Base-by-base conservation (phyloP, 2,888 invertebrate species). In the Saturnia japonica region DNA sequence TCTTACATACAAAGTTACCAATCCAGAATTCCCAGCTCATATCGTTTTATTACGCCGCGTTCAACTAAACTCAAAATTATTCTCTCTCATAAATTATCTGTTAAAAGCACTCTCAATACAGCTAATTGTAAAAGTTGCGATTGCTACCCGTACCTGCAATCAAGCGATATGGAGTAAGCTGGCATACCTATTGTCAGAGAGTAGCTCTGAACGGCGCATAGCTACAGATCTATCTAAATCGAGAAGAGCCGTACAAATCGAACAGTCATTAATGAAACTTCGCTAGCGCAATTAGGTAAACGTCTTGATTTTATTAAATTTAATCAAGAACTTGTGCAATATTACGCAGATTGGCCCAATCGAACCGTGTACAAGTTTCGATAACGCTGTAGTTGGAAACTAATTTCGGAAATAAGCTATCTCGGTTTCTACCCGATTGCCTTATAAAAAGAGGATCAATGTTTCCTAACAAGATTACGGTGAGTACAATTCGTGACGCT, bases 221-320 rank as follows among this genome's bases (percentile, higher is more conserved):
- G 77, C 81, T 82, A 81, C 80, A 81, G 80, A 88, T 88, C 88
- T 86, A 90, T 89, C 80, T 82, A 34, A 77, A 86, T 85, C 84
- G 80, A 82, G 80, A 83, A 83, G 83, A 86, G 87, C 85, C 85
- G 84, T 85, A 82, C 85, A 85, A 93, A 93, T 93, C 91, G 91
- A 93, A 93, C 89, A 88, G 86, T 91, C 93, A 88, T 92, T 93
- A 93, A 91, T 90, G 90, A 88, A 93, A 93, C 87, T 93, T 91
- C 83, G 83, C 83, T 79, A 80, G 86, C 89, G 90, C 93, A 93
- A 93, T 94, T 94, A 93, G 89, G 88, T 88, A 90, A 88, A 88
- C 90, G 86, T 91, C 93, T 93, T 91, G 90, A 91, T 93, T 94
- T 94, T 94, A 93, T 94, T 93, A 94, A 94, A 93, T 94, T 94